phyloP scores from a whole-genome alignment of 2,113 vertebrate genomes.

The Podocnemis expansa region DNA sequence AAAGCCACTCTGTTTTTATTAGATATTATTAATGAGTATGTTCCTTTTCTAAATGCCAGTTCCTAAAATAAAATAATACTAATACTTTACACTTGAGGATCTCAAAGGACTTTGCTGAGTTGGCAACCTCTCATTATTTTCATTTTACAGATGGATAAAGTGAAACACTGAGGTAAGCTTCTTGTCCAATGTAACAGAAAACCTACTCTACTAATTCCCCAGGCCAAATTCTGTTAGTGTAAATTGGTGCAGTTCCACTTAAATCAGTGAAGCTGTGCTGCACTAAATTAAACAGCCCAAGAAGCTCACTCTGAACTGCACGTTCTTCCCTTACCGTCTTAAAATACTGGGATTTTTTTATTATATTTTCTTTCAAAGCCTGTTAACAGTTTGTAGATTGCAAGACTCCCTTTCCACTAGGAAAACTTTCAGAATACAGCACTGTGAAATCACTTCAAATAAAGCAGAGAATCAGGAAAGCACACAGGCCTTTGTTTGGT shows the following conservation, averaged over 20 bases:
- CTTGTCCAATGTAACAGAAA: neutral
- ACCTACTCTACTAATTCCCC: neutral
- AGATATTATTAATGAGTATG: neutral
- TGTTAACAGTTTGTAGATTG: neutral
- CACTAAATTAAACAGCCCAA: neutral
- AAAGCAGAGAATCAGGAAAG: neutral
- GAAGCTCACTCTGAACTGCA: neutral
- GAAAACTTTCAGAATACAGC: neutral
- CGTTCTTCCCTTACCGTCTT: neutral
- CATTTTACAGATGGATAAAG: neutral
- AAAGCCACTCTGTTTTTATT: neutral
- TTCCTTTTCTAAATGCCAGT: neutral
- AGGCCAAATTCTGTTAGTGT: neutral
- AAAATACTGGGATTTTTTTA: neutral
- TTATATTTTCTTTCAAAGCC: neutral
- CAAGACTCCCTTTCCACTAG: neutral
- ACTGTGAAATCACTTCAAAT: neutral
- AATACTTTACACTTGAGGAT: neutral
- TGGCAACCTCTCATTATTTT: neutral
- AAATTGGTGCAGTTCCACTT: neutral
- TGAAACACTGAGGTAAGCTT: neutral
- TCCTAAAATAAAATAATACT: neutral
- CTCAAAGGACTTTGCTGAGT: too few species aligned
- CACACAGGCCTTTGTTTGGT: neutral
- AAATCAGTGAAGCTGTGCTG: neutral